A percentile compares a stretch with the other conserved stretches of the same genome.
Evolutionary conservation across 2,797 vertebrate genomes (phyloP).

Genomic region (Helostoma temminkii): DNA sequence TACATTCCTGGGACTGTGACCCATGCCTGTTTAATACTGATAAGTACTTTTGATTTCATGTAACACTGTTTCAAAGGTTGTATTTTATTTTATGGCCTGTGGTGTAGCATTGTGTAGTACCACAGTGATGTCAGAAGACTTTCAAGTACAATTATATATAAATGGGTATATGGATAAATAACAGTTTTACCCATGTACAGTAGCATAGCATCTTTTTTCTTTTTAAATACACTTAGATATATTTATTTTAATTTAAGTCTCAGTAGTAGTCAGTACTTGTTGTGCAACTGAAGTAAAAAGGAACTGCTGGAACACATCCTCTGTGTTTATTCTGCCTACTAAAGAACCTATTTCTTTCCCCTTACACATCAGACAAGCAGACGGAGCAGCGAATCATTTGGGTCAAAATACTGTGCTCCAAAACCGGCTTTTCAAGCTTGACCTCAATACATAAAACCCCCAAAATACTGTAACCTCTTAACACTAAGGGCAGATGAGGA

Average conservation of each 20-base stretch:
- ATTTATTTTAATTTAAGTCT: constrained; percentile 27
- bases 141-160: constrained; percentile 55
- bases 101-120: constrained; percentile 1
- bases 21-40: no score
- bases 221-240: constrained; percentile 16
- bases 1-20: no score
- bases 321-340: constrained; percentile 10
- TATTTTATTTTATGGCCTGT: constrained; percentile 5
- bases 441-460: constrained; percentile 72
- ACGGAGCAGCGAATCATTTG: constrained; percentile 49
- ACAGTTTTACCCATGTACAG: constrained; percentile 5
- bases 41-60: constrained; percentile 13
- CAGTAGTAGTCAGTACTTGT: constrained; percentile 9
- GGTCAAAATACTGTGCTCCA: constrained; percentile 55
- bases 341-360: constrained; percentile 11
- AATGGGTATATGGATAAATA: constrained; percentile 19
- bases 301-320: constrained; percentile 5
- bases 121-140: constrained; percentile 1
- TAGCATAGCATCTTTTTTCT: constrained; percentile 14
- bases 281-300: neutral
- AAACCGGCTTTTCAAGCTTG: constrained; percentile 71
- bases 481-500: constrained; percentile 54
- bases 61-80: constrained; percentile 28
- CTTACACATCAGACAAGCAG: constrained; percentile 33
- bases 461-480: constrained; percentile 71